A percentile compares a stretch with the other conserved stretches of the same genome.
Conservation (phyloP, 1,140 invertebrate genomes). For the Trichonephila inaurata region DNA sequence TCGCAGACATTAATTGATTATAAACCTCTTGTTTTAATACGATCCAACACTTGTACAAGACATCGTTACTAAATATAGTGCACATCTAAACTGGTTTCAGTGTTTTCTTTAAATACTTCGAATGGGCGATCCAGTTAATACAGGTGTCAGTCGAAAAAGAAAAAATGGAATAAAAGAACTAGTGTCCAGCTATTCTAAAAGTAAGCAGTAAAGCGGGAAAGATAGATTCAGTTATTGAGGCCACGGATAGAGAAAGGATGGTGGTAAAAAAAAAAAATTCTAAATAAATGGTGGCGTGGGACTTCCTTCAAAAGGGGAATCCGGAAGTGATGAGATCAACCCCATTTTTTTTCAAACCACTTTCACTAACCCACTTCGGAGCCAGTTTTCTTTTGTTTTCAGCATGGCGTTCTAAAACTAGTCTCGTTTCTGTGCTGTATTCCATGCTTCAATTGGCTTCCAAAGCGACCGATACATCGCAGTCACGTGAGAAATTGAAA, state of each 20-base stretch:
- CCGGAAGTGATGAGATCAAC: conserved; percentile 69
- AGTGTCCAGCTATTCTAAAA: neutral
- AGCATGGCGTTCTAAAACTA: conserved; percentile 14
- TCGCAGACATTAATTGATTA: neutral
- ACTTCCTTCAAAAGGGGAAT: conserved; percentile 73
- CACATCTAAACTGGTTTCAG: neutral
- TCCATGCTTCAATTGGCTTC: conserved; percentile 61
- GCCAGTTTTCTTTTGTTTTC: conserved; percentile 53
- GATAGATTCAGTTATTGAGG: conserved; percentile 49
- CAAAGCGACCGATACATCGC: neutral
- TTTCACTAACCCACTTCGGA: conserved; percentile 70
- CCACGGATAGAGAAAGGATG: conserved; percentile 61
- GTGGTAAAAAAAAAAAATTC: neutral
- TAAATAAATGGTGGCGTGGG: conserved; percentile 50
- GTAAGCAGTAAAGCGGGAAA: neutral
- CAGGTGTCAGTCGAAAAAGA: neutral
- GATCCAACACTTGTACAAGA: neutral
- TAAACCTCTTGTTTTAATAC: neutral
- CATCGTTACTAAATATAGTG: neutral
- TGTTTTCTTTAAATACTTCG: neutral
- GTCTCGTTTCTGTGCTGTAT: conserved; percentile 53
- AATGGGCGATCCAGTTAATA: conserved; percentile 3
- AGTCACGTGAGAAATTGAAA: conserved; percentile 63
- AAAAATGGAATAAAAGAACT: conserved; percentile 13
- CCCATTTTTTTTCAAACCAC: conserved; percentile 66